Base-by-base conservation (phyloP, 1,140 invertebrate species). In the Drosophila lowei region DNA sequence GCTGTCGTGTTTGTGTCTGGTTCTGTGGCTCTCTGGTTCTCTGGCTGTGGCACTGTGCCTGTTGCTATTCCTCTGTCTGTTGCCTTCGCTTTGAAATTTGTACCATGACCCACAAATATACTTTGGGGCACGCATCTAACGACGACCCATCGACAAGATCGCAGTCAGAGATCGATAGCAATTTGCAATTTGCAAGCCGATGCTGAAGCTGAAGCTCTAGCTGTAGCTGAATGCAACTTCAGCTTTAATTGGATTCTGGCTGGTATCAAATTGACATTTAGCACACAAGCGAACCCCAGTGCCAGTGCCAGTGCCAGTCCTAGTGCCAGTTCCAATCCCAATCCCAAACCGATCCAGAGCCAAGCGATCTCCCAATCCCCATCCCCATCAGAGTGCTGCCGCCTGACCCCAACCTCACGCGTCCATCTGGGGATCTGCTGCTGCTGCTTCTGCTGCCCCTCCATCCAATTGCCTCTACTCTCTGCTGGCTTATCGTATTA, bases 51-150 rank as follows among this genome's bases (percentile, higher is more conserved):
- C 30, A 34, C 30, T 9, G 30, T 38, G 34, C 4, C 34, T 13
- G 34, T 38, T 38, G 34, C 11, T 34, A 9, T 34, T 38, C 34
- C 34, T 38, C 48, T 7, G 64, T 50, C 28, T 55, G 28, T 18
- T 55, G 70, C 38, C 61, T 63, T 41, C 5, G 15, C 41, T 53
- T 75, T 41, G 55, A 83, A 72, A 86, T 88, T 67, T 83, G 83
- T 88, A 75, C 71, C 83, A 88, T 88, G 83, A 88, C 83, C 83
- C 78, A 88, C 84, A 89, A 88, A 88, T 83, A 88, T 54, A 89
- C 66, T 78, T 88, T 78, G 78, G 74, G 70, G 61, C 78, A 85
- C 81, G 81, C 81, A 85, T 81, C 73, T 74, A 70, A 66, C 68
- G 72, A 73, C 68, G 77, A 73, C 77, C 72, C 63, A 73, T 62